A percentile compares a stretch with the other conserved stretches of the same genome.
These are phyloP conservation scores for Suncus etruscus DNA, from an alignment of 2,113 vertebrate species.

Conservation along the genomic window DNA sequence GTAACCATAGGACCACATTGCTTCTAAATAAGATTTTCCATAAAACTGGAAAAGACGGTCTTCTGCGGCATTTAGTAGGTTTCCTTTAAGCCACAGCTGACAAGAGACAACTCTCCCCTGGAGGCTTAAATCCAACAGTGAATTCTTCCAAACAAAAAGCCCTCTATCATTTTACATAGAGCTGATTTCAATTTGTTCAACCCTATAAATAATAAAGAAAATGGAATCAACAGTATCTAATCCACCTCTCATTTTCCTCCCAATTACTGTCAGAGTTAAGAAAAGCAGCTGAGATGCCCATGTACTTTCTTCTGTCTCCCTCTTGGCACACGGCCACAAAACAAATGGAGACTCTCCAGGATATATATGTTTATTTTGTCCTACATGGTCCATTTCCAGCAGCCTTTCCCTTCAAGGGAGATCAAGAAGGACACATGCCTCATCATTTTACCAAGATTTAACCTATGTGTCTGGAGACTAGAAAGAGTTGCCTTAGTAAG, in stretches of 20 bases:
- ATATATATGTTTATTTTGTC: conserved; percentile 63
- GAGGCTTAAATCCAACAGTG: conserved; percentile 21
- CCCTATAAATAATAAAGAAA: conserved; percentile 62
- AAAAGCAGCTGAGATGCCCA: conserved; percentile 53
- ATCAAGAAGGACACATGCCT: conserved; percentile 70
- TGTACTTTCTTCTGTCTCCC: conserved; percentile 41
- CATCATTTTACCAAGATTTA: conserved; percentile 54
- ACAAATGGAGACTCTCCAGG: conserved; percentile 58
- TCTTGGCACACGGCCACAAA: conserved; percentile 46
- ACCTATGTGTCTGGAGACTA: conserved; percentile 32
- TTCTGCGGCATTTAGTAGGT: not conserved
- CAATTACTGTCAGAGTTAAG: conserved; percentile 54
- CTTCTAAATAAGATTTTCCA: not conserved
- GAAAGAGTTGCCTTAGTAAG: too few species aligned
- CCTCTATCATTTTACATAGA: conserved; percentile 40
- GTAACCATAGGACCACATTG: not conserved
- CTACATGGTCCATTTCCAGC: conserved; percentile 68
- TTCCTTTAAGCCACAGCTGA: conserved; percentile 3
- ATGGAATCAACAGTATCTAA: conserved; percentile 68
- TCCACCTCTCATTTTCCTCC: conserved; percentile 54
- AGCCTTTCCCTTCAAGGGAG: conserved; percentile 57
- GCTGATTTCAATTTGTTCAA: conserved; percentile 50
- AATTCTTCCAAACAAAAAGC: conserved; percentile 47
- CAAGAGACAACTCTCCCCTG: not conserved
- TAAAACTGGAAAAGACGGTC: not conserved